Conservation (phyloP, 2,888 invertebrate genomes). For the Hetaerina titia region DNA sequence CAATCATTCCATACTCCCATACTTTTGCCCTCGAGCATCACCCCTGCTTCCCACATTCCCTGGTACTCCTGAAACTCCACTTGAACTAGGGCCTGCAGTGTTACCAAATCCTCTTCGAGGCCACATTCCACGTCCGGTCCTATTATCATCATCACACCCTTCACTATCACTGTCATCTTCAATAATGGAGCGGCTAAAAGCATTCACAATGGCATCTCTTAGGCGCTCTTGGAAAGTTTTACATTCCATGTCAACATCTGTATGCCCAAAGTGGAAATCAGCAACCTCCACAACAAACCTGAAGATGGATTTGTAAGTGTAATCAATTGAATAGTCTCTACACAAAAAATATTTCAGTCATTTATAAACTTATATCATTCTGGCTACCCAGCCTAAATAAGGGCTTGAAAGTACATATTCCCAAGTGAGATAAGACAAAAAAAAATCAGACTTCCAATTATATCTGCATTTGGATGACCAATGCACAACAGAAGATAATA, state of each 20-base stretch:
- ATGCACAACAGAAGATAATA: too few relatives aligned
- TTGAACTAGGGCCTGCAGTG: slow-evolving; percentile 36
- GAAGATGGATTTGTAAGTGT: slow-evolving; percentile 71
- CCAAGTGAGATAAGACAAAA: too few relatives aligned
- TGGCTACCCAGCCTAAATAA: neutral
- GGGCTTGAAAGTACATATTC: too few relatives aligned
- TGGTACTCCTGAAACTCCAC: slow-evolving; percentile 51
- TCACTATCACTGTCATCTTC: slow-evolving; percentile 36
- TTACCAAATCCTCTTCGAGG: slow-evolving; percentile 46
- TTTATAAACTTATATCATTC: neutral
- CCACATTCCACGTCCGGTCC: slow-evolving; percentile 45
- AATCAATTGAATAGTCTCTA: too few relatives aligned
- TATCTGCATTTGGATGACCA: too few relatives aligned
- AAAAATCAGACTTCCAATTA: too few relatives aligned
- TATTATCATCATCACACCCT: slow-evolving; percentile 29
- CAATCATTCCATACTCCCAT: slow-evolving; percentile 69
- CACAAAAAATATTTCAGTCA: too few relatives aligned
- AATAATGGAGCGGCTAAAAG: slow-evolving; percentile 75
- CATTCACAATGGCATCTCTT: slow-evolving; percentile 86
- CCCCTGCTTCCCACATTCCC: slow-evolving; percentile 68
- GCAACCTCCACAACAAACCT: slow-evolving; percentile 92
- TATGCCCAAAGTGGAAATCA: slow-evolving; percentile 93
- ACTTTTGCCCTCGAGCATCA: slow-evolving; percentile 69
- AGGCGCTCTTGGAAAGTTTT: slow-evolving; percentile 92
- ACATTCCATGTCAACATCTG: slow-evolving; percentile 89